Evolutionary conservation across 2,113 vertebrate genomes (phyloP).

Genomic region (Vicugna pacos): DNA sequence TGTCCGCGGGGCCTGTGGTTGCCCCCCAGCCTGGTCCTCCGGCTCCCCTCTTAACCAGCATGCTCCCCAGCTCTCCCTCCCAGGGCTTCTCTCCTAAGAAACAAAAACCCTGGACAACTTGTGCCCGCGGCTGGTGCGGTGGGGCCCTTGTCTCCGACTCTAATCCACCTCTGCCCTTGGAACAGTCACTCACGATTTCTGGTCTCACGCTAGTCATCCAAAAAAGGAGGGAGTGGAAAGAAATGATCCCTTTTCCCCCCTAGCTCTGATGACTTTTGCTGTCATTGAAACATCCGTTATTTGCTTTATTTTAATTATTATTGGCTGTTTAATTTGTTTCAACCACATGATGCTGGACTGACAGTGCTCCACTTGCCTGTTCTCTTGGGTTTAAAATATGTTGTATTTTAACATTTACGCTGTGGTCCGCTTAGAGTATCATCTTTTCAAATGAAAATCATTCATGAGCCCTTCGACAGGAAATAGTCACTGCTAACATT

Average conservation of each 20-base stretch:
- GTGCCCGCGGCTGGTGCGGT: background rate
- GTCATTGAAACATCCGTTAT: background rate
- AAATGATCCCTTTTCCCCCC: background rate
- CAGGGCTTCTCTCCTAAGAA: background rate
- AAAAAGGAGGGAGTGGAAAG: background rate
- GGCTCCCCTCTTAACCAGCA: no score
- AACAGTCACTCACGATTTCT: background rate
- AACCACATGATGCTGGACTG: background rate
- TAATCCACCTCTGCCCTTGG: background rate
- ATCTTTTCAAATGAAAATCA: background rate
- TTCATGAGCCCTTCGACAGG: background rate
- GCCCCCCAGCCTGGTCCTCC: background rate
- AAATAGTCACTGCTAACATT: background rate
- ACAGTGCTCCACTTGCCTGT: background rate
- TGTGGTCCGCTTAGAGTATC: background rate
- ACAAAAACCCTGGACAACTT: background rate
- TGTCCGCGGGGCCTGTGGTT: background rate
- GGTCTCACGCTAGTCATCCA: background rate
- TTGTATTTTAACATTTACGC: background rate
- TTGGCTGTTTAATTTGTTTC: background rate
- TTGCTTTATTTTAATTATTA: background rate
- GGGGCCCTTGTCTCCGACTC: background rate
- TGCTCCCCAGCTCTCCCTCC: no score
- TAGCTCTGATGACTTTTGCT: background rate
- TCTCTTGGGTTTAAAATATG: background rate